Evolutionary conservation across 2,113 vertebrate genomes (phyloP), one percentile per base, ranked within the genome.

Genomic region (Alexandromys fortis): DNA sequence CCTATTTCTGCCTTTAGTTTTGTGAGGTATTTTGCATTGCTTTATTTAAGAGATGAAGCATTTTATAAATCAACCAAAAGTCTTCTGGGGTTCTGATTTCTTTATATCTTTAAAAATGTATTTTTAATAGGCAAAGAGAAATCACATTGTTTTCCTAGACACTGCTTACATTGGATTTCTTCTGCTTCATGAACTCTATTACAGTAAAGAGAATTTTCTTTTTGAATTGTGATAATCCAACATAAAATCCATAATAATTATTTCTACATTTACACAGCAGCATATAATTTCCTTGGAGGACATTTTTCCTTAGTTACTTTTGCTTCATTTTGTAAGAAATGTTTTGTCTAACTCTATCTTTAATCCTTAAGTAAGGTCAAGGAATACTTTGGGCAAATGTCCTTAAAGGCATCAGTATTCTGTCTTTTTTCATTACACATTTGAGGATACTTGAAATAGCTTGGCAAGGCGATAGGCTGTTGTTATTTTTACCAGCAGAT

Each of bases 361-460:
- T 42, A 92, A 47, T 95, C 86, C 94, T 97, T 92, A 97, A 97
- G 96, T 94, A 96, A 93, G 96, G 91, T 96, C 95, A 97, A 95
- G 79, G 95, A 93, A 68, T 85, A 96, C 91, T 97, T 90, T 88
- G 45, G 75, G 95, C 90, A 88, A 91, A 87, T 96, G 68, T 67
- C 79, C 91, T 96, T 90, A 97, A 94, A 86, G 86, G 94, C 73
- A 87, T 97, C 96, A 86, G 47, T 82, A 52, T 82, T 93, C 96
- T 96, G 94, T 96, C 96, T 81, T 21, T 58, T 97, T 95, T 92
- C 75, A 97, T 97, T 97, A 97, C 52, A 6, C 24, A 72, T 33
- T 97, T 96, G 68, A 33, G 19, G 35, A 86, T 86, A 95, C 86
- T 91, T 97, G 89, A 96, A 96, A 73, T 87, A 92, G 87, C 75